phyloP scores from a whole-genome alignment of 2,113 vertebrate genomes.

The Agelaius tricolor region DNA sequence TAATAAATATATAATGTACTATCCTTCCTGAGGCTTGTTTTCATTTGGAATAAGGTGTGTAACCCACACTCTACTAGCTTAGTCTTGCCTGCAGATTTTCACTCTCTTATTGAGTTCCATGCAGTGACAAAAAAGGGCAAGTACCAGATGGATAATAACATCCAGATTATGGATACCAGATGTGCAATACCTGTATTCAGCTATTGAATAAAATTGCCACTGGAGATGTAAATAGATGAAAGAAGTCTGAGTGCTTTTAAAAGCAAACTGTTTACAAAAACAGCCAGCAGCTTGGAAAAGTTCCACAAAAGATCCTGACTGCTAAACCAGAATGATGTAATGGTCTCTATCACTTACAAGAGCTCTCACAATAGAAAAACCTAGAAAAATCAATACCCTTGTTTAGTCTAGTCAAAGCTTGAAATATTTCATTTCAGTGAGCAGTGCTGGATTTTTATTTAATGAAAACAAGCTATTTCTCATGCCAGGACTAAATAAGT shows the following conservation, averaged over 20 bases:
- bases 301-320: background rate
- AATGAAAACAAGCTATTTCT: conserved; percentile 15
- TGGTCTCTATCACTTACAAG: background rate
- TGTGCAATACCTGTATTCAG: background rate
- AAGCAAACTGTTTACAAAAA: background rate
- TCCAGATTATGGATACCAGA: background rate
- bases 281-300: background rate
- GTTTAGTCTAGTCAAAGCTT: conserved; percentile 2
- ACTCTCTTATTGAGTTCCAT: background rate
- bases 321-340: background rate
- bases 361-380: background rate
- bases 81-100: background rate
- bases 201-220: background rate
- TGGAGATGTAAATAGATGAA: background rate
- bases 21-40: background rate
- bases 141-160: background rate
- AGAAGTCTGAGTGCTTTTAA: background rate
- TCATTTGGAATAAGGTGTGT: background rate
- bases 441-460: conserved; percentile 5
- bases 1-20: background rate
- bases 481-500: background rate
- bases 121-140: background rate
- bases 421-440: conserved; percentile 10
- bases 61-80: background rate
- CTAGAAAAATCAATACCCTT: conserved; percentile 12